Base-by-base conservation (phyloP, 2,113 vertebrate species). In the Bungarus multicinctus region DNA sequence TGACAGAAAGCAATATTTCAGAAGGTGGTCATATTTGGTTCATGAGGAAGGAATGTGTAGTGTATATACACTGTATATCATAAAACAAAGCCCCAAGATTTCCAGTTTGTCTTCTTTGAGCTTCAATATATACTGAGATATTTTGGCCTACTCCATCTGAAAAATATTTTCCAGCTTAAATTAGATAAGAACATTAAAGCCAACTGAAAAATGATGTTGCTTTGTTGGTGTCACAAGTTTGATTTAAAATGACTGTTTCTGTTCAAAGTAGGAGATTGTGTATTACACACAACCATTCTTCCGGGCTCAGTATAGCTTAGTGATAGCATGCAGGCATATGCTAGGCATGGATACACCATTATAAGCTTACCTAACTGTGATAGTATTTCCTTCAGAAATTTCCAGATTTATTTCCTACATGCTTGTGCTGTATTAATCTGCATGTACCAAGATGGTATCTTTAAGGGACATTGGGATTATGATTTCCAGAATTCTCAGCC, bases 1-100 rank as follows among this genome's bases (percentile, higher is more conserved):
- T 92, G 64, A 5, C 81, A 88, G 43, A 95, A 94, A 96, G 90
- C 39, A 57, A 69, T 9, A 89, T 69, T 91, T 92, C 34, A 87
- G 53, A 85, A 94, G 1, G 27, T 81, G 92, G 57, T 12, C 30
- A 55, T 39, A 74, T 94, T 93, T 95, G 94, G 14, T 20, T 54
- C 92, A 69, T 55, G 89, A 94, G 6, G 16, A 91, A 0, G 5
- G 60, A 93, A 93, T n/a, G 20, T 12, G 4, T 54, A 58, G 16
- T 88, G 3, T 91, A 47, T 58, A 10, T 43, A 30, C 25, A 60
- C 25, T 60, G 8, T 60, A 60, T 39, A 95, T 96, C 55, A 53
- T 43, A 60, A 16, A 89, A 90, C 3, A 95, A 60, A 88, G 90
- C 6, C 1, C 95, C 16, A 7, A 7, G 1, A n/a, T 88, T 95